These are phyloP conservation scores for Temnothorax ravouxi DNA, from an alignment of 2,888 invertebrate genomes.

Conservation along the genomic window DNA sequence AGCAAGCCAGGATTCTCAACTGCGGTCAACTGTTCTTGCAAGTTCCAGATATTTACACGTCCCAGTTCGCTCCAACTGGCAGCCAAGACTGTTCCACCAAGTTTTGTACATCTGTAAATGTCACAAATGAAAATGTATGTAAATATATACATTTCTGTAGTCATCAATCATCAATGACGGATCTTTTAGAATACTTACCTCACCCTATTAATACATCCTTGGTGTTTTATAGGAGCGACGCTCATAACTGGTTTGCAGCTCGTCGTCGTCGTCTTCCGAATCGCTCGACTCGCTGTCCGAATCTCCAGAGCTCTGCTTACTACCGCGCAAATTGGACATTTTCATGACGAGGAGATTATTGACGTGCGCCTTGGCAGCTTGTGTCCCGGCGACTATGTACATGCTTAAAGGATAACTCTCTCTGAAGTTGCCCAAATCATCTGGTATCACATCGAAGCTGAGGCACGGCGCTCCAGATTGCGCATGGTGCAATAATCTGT, in stretches of 20 bases:
- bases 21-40: conserved; percentile 93
- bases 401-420: conserved; percentile 94
- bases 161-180: background rate
- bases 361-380: conserved; percentile 93
- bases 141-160: background rate
- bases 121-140: conserved; percentile 7
- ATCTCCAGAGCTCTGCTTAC: conserved; percentile 86
- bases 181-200: conserved; percentile 86
- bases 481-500: conserved; percentile 94
- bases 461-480: conserved; percentile 98
- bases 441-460: conserved; percentile 95
- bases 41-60: conserved; percentile 96
- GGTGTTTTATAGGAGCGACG: conserved; percentile 94
- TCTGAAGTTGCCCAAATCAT: conserved; percentile 93
- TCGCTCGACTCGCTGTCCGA: conserved; percentile 88
- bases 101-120: conserved; percentile 87
- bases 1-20: conserved; percentile 91
- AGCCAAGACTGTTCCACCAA: conserved; percentile 91
- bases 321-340: conserved; percentile 88
- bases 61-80: conserved; percentile 99
- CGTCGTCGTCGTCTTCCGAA: conserved; percentile 87
- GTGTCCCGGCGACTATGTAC: conserved; percentile 95
- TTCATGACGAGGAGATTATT: conserved; percentile 91
- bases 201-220: conserved; percentile 97
- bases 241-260: conserved; percentile 90